phyloP scores from a whole-genome alignment of 2,888 invertebrate genomes.

The Chrysopilus asiliformis region DNA sequence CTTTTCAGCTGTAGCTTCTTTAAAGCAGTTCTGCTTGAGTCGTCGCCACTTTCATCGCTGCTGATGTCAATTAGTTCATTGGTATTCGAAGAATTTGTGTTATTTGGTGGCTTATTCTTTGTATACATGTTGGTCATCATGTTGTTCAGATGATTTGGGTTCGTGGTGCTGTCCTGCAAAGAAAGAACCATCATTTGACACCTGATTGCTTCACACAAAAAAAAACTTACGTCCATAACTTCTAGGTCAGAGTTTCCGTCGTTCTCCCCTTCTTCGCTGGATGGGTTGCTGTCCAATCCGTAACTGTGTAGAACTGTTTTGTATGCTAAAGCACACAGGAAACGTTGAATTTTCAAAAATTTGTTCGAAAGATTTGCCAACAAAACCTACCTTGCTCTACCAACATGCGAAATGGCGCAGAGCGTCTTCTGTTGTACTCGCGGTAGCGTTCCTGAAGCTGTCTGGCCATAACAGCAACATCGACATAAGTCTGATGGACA shows the following conservation, averaged over 20 bases:
- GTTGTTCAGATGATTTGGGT: slow-evolving; percentile 27
- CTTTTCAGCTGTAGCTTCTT: too few relatives aligned
- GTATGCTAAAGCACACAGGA: slow-evolving; percentile 49
- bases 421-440: slow-evolving; percentile 71
- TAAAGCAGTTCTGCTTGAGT: too few relatives aligned
- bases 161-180: slow-evolving; percentile 17
- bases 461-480: slow-evolving; percentile 73
- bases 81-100: too few relatives aligned
- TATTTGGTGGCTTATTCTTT: slow-evolving; percentile 21
- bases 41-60: slow-evolving; percentile 55
- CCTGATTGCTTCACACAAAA: slow-evolving; percentile 1
- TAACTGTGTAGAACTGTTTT: slow-evolving; percentile 57
- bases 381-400: slow-evolving; percentile 47
- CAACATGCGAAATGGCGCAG: slow-evolving; percentile 59
- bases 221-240: slow-evolving; percentile 25
- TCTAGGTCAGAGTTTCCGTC: slow-evolving; percentile 36
- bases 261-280: slow-evolving; percentile 45
- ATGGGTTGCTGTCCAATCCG: slow-evolving; percentile 45
- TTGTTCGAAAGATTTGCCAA: neutral
- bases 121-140: slow-evolving; percentile 40
- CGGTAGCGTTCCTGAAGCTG: slow-evolving; percentile 57
- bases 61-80: slow-evolving; percentile 67
- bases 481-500: slow-evolving; percentile 65
- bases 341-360: too few relatives aligned
- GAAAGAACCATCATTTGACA: slow-evolving; percentile 17